phyloP scores from a whole-genome alignment of 2,797 vertebrate species.

The Sparus aurata region DNA sequence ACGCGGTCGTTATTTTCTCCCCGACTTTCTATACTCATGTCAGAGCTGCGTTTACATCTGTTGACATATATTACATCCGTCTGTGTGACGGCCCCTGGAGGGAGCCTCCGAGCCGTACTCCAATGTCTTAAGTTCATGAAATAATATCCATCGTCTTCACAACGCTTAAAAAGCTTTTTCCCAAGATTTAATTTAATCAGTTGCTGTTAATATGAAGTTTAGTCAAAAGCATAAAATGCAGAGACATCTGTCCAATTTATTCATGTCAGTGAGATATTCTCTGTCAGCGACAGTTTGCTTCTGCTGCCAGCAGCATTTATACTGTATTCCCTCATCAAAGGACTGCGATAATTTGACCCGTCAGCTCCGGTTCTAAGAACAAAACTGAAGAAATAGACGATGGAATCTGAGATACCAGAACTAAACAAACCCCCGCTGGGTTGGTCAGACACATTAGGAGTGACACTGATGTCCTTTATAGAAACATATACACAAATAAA shows the following conservation, averaged over 20 bases:
- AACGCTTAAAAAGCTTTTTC: background rate
- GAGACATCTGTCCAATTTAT: background rate
- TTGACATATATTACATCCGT: background rate
- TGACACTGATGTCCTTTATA: background rate
- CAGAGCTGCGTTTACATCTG: background rate
- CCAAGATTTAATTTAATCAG: background rate
- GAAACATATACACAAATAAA: background rate
- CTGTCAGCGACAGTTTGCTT: background rate
- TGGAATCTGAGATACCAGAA: background rate
- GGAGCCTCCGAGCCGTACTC: background rate
- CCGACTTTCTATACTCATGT: background rate
- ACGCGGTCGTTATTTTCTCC: background rate
- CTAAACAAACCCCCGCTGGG: background rate
- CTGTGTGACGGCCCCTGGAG: background rate
- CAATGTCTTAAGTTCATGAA: background rate
- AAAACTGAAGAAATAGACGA: background rate
- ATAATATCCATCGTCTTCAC: background rate
- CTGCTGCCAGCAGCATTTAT: constrained; percentile 10
- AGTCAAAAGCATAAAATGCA: background rate
- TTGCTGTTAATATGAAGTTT: constrained; percentile 1
- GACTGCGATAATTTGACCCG: constrained; percentile 1
- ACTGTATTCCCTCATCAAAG: constrained; percentile 8
- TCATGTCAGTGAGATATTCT: background rate
- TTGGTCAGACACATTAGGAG: background rate
- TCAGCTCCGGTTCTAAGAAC: constrained; percentile 11